Percentiles rank a stretch among this genome's conserved stretches.
phyloP scores from a whole-genome alignment of 1,140 invertebrate species.

The Bombus superbus region DNA sequence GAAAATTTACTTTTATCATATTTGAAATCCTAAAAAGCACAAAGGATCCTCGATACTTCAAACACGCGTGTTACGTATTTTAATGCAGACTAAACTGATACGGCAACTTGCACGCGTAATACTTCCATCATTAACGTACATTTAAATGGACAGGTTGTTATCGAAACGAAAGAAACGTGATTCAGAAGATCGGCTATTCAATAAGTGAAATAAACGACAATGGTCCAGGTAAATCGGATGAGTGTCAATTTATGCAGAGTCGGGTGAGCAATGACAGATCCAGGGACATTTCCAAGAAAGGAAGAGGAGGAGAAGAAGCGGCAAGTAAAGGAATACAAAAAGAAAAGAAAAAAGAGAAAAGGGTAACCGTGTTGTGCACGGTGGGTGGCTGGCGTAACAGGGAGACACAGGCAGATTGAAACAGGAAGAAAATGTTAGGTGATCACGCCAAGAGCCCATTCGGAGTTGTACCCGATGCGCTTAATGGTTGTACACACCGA shows the following conservation, averaged over 20 bases:
- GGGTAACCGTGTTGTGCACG: constrained; percentile 33
- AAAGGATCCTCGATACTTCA: background rate
- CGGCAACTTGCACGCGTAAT: too few species aligned
- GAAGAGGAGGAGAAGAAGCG: background rate
- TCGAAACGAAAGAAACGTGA: too few species aligned
- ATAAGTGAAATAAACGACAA: background rate
- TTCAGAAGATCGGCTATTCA: background rate
- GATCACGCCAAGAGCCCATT: constrained; percentile 60
- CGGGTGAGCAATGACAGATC: constrained; percentile 44
- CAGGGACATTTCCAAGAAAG: background rate
- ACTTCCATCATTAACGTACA: too few species aligned
- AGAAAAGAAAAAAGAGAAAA: background rate
- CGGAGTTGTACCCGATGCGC: constrained; percentile 57
- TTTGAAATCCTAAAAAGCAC: background rate
- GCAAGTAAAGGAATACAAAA: background rate
- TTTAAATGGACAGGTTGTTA: too few species aligned
- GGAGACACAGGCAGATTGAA: constrained; percentile 40
- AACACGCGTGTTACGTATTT: background rate
- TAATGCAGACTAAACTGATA: too few species aligned
- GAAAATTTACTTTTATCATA: too few species aligned
- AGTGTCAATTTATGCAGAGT: constrained; percentile 65
- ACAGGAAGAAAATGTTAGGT: constrained; percentile 57
- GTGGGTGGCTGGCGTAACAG: constrained; percentile 14
- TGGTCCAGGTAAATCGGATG: constrained; percentile 55
- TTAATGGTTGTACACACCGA: constrained; percentile 64